phyloP scores from a whole-genome alignment of 1,140 invertebrate species.

The Drosophila sproati region DNA sequence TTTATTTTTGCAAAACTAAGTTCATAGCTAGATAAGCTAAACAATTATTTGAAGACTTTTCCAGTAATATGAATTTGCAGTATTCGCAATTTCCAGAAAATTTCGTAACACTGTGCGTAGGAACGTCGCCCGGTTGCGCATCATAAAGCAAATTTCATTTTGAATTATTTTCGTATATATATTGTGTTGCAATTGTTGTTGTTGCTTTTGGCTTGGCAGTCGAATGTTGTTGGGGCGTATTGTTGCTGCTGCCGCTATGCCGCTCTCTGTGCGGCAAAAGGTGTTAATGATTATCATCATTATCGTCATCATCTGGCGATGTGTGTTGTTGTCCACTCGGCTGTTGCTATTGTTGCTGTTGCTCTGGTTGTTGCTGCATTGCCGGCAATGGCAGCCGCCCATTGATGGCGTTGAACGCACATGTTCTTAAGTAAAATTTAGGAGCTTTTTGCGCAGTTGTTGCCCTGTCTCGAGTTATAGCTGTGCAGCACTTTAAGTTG shows the following conservation, averaged over 20 bases:
- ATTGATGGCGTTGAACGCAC: constrained; percentile 75
- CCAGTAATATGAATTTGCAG: neutral
- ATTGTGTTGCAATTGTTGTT: constrained; percentile 39
- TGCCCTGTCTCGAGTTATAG: constrained; percentile 51
- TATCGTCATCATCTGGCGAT: constrained; percentile 62
- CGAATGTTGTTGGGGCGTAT: constrained; percentile 67
- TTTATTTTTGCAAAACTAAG: neutral
- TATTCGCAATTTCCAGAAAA: too few species aligned
- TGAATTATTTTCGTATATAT: constrained; percentile 83
- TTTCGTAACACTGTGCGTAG: constrained; percentile 58
- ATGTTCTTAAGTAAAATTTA: constrained; percentile 84
- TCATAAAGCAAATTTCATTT: constrained; percentile 85
- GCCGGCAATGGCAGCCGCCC: constrained; percentile 60
- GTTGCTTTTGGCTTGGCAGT: constrained; percentile 35
- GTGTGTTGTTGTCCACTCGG: constrained; percentile 1
- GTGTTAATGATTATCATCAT: constrained; percentile 83
- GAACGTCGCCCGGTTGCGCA: constrained; percentile 77
- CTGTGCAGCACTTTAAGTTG: constrained; percentile 77
- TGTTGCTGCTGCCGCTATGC: constrained; percentile 35
- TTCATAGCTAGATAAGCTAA: neutral
- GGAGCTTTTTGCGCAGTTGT: constrained; percentile 73
- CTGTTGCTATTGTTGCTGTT: neutral
- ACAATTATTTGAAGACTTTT: neutral
- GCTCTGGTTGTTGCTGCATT: constrained; percentile 8
- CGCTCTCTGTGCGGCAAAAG: constrained; percentile 74